These are phyloP conservation scores for Epinephelus coioides DNA, from an alignment of 2,797 vertebrate species.

Conservation along the genomic window DNA sequence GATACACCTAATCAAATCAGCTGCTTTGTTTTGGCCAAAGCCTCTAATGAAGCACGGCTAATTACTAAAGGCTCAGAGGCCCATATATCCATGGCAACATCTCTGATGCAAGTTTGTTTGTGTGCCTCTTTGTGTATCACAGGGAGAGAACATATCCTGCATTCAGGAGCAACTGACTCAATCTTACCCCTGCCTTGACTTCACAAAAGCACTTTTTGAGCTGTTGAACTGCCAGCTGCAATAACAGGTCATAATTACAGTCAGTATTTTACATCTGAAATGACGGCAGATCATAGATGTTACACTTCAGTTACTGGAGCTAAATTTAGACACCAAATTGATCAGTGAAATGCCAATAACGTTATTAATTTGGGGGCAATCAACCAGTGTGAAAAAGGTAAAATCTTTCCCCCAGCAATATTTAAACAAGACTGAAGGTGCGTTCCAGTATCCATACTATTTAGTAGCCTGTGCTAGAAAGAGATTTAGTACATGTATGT, in stretches of 20 bases:
- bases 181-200: conserved; percentile 26
- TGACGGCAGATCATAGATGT: conserved; percentile 2
- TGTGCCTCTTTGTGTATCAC: conserved; percentile 47
- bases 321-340: conserved; percentile 16
- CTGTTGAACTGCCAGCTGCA: conserved; percentile 23
- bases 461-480: too few species aligned
- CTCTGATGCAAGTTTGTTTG: conserved; percentile 77
- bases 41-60: conserved; percentile 71
- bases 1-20: conserved; percentile 74
- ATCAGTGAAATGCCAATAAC: conserved; percentile 6
- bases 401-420: neutral
- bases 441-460: too few species aligned
- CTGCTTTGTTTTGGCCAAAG: conserved; percentile 73
- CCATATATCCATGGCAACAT: conserved; percentile 82
- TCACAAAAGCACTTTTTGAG: conserved; percentile 35
- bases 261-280: conserved; percentile 27
- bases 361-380: neutral
- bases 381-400: neutral
- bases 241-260: conserved; percentile 37
- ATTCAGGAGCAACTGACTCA: conserved; percentile 35
- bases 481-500: too few species aligned
- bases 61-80: conserved; percentile 74
- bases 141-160: conserved; percentile 32
- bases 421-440: neutral
- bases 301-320: neutral